Conservation (phyloP, 2,113 vertebrate genomes). For the Dasypus novemcinctus region DNA sequence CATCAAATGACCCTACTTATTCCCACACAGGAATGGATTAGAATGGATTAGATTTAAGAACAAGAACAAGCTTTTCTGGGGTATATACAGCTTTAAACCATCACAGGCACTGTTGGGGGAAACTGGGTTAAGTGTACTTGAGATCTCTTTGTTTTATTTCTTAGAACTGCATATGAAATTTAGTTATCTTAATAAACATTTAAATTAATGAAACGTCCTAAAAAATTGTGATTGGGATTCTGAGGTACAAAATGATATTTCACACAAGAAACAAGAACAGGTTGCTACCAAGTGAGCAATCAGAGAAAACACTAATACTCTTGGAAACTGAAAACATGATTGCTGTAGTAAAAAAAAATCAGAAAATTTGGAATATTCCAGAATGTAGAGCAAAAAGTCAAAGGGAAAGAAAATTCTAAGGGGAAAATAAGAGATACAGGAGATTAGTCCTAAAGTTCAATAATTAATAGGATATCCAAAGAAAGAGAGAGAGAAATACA, state of each 20-base stretch:
- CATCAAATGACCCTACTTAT: too few species aligned
- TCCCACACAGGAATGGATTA: too few species aligned
- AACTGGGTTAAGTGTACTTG: background rate
- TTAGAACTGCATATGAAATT: background rate
- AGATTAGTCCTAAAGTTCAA: background rate
- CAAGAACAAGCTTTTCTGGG: too few species aligned
- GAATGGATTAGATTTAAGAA: too few species aligned
- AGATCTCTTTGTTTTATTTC: background rate
- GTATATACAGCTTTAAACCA: too few species aligned
- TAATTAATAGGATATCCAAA: background rate
- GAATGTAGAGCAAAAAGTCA: background rate
- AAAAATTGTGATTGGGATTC: background rate
- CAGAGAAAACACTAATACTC: background rate
- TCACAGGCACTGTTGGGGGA: background rate
- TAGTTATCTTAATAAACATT: background rate
- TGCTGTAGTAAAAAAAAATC: background rate
- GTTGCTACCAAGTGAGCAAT: background rate
- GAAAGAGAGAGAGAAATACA: background rate
- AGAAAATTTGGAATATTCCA: slow-evolving; percentile 16
- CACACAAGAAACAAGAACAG: background rate
- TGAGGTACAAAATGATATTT: background rate
- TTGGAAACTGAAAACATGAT: background rate
- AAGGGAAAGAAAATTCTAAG: background rate
- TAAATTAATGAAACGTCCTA: background rate
- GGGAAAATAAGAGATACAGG: background rate